These are phyloP conservation scores for Okamejei kenojei DNA, from an alignment of 2,797 vertebrate genomes.

Conservation along the genomic window DNA sequence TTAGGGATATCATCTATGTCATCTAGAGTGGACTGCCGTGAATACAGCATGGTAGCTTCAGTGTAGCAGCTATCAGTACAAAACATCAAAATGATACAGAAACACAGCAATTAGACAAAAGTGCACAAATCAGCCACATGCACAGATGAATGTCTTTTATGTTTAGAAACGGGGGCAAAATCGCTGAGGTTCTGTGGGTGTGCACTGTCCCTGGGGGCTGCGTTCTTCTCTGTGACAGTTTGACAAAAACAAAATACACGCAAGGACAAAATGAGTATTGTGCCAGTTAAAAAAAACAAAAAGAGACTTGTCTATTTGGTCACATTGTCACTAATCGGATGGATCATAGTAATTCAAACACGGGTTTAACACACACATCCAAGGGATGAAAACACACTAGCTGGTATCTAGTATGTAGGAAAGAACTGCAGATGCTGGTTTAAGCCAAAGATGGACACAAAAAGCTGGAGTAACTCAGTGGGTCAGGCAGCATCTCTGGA, in stretches of 20 bases:
- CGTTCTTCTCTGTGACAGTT: not conserved
- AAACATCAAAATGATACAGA: slow-evolving; percentile 67
- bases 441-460: too few species aligned
- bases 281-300: not conserved
- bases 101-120: slow-evolving; percentile 39
- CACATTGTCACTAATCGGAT: too few species aligned
- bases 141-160: not conserved
- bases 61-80: slow-evolving; percentile 85
- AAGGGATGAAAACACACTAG: not conserved
- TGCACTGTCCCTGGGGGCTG: not conserved
- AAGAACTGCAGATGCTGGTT: too few species aligned
- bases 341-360: not conserved
- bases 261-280: not conserved
- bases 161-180: not conserved
- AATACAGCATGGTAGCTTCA: slow-evolving; percentile 93
- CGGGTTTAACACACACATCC: not conserved
- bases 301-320: too few species aligned
- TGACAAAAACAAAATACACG: not conserved
- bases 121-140: slow-evolving; percentile 31
- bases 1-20: slow-evolving; percentile 93
- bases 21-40: slow-evolving; percentile 95
- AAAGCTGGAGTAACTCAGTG: too few species aligned
- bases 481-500: too few species aligned
- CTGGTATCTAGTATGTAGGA: not conserved
- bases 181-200: slow-evolving; percentile 7